Base-by-base conservation (phyloP, 2,797 vertebrate genomes). In the Chromobotia macracanthus region DNA sequence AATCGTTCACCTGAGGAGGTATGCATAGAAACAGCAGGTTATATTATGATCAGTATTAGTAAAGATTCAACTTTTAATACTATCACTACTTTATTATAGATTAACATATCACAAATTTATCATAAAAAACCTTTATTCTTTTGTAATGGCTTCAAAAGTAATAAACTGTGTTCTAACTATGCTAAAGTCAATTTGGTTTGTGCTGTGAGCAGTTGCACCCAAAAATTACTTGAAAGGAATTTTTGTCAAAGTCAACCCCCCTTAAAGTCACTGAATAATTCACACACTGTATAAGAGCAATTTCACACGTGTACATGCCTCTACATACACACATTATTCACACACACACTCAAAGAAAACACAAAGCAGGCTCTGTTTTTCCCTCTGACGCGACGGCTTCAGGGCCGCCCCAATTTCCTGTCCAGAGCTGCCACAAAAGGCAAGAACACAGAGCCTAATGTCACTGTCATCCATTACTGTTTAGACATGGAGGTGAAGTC, bases 281-380 rank as follows among this genome's bases (percentile, higher is more conserved):
- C 41, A 11, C 64, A 46, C 19, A 67, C 18, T 48, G n/a, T 38
- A 48, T 67, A 67, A 67, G 65, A 65, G 70, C 21, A 38, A 63
- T 78, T 78, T 71, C 48, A 69, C 74, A 73, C 46, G 46, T 48
- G 53, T 19, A 55, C 10, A 35, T 28, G 64, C 56, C 51, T 71
- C 28, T 68, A 70, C 75, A 38, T 58, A 75, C 44, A 65, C 75
- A 69, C 72, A 68, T 79, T 65, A 81, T 71, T 64, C 69, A 64
- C 72, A 67, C 71, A 58, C 58, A 53, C 51, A 71, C 46, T 65
- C 82, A 74, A 66, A 46, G 84, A 70, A 87, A 86, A 88, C 90
- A 94, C 90, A 94, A 94, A 94, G 87, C 82, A 83, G 89, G 85
- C 90, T 94, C 90, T 94, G 89, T 91, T 89, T 89, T 86, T 80